Conservation (phyloP, 53 echinoderm and acorn worm species). For the Stichopus horrens region DNA sequence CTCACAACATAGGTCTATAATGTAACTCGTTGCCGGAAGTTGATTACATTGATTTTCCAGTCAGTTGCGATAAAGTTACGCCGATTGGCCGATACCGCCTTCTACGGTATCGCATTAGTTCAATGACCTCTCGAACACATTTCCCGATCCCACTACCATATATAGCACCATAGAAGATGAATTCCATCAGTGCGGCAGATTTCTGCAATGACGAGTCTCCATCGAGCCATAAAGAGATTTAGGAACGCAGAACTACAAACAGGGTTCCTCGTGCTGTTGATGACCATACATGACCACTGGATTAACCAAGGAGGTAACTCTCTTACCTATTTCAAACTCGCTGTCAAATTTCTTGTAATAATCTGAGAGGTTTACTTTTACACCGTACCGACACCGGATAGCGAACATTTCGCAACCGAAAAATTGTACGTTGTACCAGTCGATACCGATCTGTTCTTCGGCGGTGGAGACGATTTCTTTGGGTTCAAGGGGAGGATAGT, state of each 20-base stretch:
- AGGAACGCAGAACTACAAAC: not conserved
- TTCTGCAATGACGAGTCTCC: too few species aligned
- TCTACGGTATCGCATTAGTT: too few species aligned
- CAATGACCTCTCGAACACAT: too few species aligned
- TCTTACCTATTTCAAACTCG: slow-evolving; percentile 51
- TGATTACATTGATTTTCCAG: too few species aligned
- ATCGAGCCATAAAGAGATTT: too few species aligned
- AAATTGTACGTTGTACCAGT: slow-evolving; percentile 96
- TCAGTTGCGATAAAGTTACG: too few species aligned
- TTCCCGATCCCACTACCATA: too few species aligned
- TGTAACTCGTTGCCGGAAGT: too few species aligned
- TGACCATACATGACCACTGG: slow-evolving; percentile 91
- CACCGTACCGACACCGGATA: slow-evolving; percentile 85
- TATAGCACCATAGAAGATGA: too few species aligned
- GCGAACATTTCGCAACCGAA: slow-evolving; percentile 97
- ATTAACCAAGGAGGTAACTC: slow-evolving; percentile 68
- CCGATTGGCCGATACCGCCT: too few species aligned
- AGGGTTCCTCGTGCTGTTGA: slow-evolving; percentile 77
- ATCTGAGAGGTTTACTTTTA: slow-evolving; percentile 88
- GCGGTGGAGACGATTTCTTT: slow-evolving; percentile 83
- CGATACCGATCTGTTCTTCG: slow-evolving; percentile 79
- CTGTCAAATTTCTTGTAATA: slow-evolving; percentile 71
- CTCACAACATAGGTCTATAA: too few species aligned
- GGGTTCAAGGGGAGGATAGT: slow-evolving; percentile 58
- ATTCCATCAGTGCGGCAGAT: too few species aligned